These are phyloP conservation scores for Ceratothoa steindachneri DNA, from an alignment of 2,888 invertebrate genomes.

Conservation along the genomic window DNA sequence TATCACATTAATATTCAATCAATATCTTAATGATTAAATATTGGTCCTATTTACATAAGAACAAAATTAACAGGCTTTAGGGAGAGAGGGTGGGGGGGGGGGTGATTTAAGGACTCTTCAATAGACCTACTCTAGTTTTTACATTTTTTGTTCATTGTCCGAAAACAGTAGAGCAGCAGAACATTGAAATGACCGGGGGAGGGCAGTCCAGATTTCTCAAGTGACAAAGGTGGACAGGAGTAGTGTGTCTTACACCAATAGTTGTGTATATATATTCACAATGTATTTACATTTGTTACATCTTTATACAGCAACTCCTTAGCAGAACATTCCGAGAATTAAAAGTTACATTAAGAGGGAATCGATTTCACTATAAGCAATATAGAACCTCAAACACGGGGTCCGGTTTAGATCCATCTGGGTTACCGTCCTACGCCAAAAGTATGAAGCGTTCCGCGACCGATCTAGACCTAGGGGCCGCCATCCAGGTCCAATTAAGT, in stretches of 20 bases:
- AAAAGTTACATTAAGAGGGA: not conserved
- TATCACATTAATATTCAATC: constrained; percentile 15
- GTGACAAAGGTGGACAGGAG: no score
- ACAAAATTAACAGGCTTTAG: not conserved
- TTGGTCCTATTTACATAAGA: constrained; percentile 5
- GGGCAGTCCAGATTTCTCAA: not conserved
- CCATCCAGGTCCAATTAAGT: no score
- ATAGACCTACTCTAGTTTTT: not conserved
- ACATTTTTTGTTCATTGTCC: not conserved
- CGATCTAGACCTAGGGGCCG: no score
- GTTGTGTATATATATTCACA: not conserved
- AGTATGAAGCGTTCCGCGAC: no score
- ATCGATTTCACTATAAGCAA: no score
- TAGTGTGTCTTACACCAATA: no score
- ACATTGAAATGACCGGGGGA: not conserved
- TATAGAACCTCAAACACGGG: no score
- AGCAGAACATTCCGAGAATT: not conserved
- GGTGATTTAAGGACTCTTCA: not conserved
- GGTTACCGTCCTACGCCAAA: no score
- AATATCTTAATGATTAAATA: constrained; percentile 3
- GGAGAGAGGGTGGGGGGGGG: no score
- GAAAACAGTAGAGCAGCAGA: not conserved
- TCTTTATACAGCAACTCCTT: not conserved
- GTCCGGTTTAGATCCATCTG: no score
- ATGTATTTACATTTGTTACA: not conserved